Conservation (phyloP, 2,888 invertebrate genomes). For the Ellobium chinense region DNA sequence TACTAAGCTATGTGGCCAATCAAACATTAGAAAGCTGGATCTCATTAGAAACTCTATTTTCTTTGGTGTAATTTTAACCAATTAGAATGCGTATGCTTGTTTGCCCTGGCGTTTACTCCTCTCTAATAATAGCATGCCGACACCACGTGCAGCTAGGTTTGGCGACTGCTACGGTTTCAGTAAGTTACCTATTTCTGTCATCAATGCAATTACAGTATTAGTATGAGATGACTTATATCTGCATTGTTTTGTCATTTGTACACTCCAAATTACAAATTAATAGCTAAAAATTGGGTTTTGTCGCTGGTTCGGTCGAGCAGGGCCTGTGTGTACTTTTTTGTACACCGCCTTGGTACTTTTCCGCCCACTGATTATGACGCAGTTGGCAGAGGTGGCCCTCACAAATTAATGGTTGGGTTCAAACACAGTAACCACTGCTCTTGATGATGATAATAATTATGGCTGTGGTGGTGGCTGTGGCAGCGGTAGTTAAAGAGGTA, state of each 20-base stretch:
- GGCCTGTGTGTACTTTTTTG: background rate
- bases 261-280: no score
- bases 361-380: background rate
- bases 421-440: background rate
- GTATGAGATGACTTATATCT: no score
- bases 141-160: no score
- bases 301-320: no score
- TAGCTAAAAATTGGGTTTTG: no score
- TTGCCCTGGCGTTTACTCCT: background rate
- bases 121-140: background rate
- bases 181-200: no score
- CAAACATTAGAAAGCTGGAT: background rate
- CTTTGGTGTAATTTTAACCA: background rate
- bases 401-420: background rate
- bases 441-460: background rate
- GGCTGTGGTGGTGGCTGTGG: no score
- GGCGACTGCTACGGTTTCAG: no score
- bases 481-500: no score
- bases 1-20: background rate
- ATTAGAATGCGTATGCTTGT: background rate
- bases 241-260: background rate
- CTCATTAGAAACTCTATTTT: background rate
- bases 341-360: background rate
- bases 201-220: no score
- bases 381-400: background rate